Base-by-base conservation (phyloP, 2,113 vertebrate genomes). In the Onychorhynchus coronatus region DNA sequence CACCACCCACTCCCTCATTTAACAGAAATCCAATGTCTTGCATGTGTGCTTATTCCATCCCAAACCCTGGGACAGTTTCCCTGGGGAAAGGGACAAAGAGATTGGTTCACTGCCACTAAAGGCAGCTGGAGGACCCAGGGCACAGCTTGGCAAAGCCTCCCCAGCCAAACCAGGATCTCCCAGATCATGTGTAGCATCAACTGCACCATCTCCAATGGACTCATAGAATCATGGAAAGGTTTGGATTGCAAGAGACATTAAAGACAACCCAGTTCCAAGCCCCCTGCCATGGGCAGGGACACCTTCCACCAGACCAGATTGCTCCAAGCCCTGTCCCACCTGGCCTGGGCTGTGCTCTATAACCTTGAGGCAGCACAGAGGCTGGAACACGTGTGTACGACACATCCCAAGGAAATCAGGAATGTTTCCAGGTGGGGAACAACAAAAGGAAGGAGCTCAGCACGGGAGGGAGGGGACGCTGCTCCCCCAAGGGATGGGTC, bases 391-490 rank as follows among this genome's bases (percentile, higher is more conserved):
- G 2, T 12, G 50, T 0, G 0, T 2, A 2, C 25, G 9, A 3
- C 4, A 0, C 6, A 14, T 11, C 50, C 55, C 66, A 5, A 0
- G 6, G 59, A 22, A 31, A 20, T 3, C 14, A 35, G 73, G 31
- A 33, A 10, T 1, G 5, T 25, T 41, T 27, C 37, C 0, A 0
- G 5, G 35, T 0, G 16, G n/a, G 14, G 33, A 42, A 31, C 0
- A 30, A 24, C 53, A 12, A 30, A 39, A 84, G 0, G 2, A 53
- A 21, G 0, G 1, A 67, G n/a, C 63, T 55, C 74, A 55, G 68
- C 53, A 14, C 0, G 12, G 8, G 10, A 74, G 28, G 33, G 15
- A 5, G 16, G 53, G 39, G 49, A 46, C 0, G 0, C 24, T 3
- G 37, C 21, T 31, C 44, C 4, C 47, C 59, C 5, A 8, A 2